Base-by-base conservation (phyloP, 2,797 vertebrate species). In the Oryzias dopingdopingensis region DNA sequence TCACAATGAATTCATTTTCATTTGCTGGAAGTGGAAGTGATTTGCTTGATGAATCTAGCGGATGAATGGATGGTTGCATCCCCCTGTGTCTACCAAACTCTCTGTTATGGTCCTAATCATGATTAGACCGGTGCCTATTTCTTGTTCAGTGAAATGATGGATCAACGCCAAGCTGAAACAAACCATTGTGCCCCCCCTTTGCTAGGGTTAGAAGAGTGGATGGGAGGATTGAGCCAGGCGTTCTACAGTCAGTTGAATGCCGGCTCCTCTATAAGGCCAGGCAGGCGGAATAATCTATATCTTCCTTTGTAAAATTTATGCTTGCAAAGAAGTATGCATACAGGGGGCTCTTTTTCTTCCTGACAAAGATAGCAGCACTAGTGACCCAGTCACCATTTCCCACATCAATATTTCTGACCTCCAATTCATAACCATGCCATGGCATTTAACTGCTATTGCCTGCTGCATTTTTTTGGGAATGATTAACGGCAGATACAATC, bases 11-110 rank as follows among this genome's bases (percentile, higher is more conserved):
- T 88, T 86, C 48, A 82, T 89, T 88, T 71, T 86, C 82, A 86
- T 90, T 84, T 85, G 77, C 83, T 87, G 84, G 53, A 87, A 87
- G 88, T 88, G 85, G 71, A 86, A 84, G 81, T 88, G 84, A 86
- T 88, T 77, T 86, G 84, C 80, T 76, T 86, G 88, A 89, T 88
- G 86, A 86, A 81, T 80, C 67, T 67, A 77, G 64, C 44, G 65
- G 75, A 81, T 82, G 86, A 77, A 86, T 84, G 83, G 77, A 81
- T 85, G 81, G 79, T 72, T 86, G 76, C 67, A 66, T 50, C 48
- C 68, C 62, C 67, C 56, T 65, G 73, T 76, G 82, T 86, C 65
- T 69, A 59, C 73, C 52, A 44, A 71, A 74, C 72, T 77, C 65
- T 63, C 68, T 78, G 75, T 83, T 86, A 74, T 83, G 74, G 80